phyloP scores from a whole-genome alignment of 2,797 vertebrate genomes.

The Paedocypris micromegethes region DNA sequence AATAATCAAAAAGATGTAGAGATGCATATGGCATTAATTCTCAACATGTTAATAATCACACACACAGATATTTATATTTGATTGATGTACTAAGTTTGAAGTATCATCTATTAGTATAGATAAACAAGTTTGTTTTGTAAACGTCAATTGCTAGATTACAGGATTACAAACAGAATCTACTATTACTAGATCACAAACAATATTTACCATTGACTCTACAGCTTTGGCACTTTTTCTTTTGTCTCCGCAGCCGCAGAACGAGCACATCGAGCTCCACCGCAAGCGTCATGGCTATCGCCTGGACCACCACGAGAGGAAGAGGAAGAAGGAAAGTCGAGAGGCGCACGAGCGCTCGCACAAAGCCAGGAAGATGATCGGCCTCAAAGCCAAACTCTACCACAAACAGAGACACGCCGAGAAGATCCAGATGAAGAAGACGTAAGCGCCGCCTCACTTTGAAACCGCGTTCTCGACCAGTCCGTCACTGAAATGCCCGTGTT shows the following conservation, averaged over 20 bases:
- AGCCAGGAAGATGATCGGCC: conserved; percentile 91
- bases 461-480: neutral
- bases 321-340: conserved; percentile 95
- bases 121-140: no score
- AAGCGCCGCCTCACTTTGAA: conserved; percentile 56
- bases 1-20: no score
- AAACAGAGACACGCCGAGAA: conserved; percentile 95
- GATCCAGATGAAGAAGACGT: conserved; percentile 99
- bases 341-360: conserved; percentile 88
- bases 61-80: no score
- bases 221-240: no score
- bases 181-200: neutral
- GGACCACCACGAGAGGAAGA: conserved; percentile 90
- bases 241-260: conserved; percentile 85
- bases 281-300: conserved; percentile 92
- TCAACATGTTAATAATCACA: no score
- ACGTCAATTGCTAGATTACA: no score
- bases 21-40: no score
- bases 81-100: no score
- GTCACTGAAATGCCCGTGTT: neutral
- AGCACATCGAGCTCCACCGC: conserved; percentile 92
- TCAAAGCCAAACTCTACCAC: conserved; percentile 97
- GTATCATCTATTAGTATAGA: no score
- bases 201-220: no score
- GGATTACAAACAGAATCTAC: neutral